phyloP scores from a whole-genome alignment of 1,140 invertebrate genomes.

The Eurytemora carolleeae region DNA sequence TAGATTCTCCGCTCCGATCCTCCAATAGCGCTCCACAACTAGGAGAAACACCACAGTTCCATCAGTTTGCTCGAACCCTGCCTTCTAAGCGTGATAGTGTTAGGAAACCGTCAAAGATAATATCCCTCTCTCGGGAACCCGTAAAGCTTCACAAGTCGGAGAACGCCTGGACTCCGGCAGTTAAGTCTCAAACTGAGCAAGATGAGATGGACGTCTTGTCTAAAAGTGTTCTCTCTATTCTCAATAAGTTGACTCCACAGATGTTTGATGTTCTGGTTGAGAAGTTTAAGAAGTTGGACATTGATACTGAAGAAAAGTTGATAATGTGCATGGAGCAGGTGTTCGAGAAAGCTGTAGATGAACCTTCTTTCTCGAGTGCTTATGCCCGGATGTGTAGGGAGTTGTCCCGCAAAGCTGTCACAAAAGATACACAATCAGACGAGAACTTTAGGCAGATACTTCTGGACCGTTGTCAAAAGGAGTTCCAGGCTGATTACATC shows the following conservation, averaged over 20 bases:
- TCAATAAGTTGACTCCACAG: neutral
- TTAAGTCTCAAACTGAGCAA: neutral
- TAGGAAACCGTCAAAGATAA: neutral
- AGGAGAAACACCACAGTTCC: neutral
- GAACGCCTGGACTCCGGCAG: neutral
- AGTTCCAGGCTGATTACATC: conserved; percentile 56
- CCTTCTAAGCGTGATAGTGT: neutral
- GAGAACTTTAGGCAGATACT: conserved; percentile 57
- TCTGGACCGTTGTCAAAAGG: conserved; percentile 58
- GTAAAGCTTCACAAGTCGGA: neutral
- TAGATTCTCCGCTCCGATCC: neutral
- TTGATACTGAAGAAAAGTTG: conserved; percentile 6
- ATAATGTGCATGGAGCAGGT: conserved; percentile 4
- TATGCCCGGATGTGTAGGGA: conserved; percentile 55
- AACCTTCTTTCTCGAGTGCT: conserved; percentile 70
- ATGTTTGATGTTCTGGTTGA: neutral
- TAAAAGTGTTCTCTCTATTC: neutral
- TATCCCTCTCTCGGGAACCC: neutral
- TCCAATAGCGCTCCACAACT: neutral
- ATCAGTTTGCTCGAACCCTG: neutral
- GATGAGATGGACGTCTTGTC: neutral
- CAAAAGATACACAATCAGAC: neutral
- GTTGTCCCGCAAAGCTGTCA: conserved; percentile 22
- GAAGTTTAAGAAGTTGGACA: neutral
- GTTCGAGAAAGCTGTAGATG: conserved; percentile 47